Percentiles rank a stretch among this genome's conserved stretches.
phyloP scores from a whole-genome alignment of 2,113 vertebrate genomes.

The Ophthalmolycus amberensis region DNA sequence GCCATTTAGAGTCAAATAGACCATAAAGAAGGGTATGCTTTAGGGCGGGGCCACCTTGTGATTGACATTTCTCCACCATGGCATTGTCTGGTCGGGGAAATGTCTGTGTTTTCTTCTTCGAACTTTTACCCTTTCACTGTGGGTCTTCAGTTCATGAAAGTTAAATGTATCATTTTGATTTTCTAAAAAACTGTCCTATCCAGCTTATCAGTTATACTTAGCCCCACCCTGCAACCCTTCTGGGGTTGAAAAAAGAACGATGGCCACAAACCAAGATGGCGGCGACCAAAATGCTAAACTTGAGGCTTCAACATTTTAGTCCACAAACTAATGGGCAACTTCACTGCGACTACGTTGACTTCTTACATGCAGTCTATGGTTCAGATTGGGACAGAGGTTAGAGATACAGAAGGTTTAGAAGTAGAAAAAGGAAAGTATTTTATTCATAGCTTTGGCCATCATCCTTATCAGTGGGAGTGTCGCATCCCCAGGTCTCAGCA shows the following conservation, averaged over 20 bases:
- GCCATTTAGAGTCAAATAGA: not conserved
- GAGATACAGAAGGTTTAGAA: not conserved
- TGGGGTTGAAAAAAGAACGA: not conserved
- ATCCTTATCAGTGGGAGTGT: not conserved
- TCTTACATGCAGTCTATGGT: not conserved
- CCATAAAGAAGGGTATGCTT: not conserved
- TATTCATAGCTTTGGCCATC: not conserved
- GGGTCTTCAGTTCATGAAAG: not conserved
- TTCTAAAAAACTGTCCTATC: not conserved
- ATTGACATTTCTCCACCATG: not conserved
- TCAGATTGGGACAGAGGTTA: not conserved
- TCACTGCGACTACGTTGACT: not conserved
- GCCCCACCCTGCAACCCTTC: not conserved
- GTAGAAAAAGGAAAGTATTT: not conserved
- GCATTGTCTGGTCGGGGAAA: not conserved
- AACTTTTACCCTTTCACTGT: not conserved
- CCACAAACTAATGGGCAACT: not conserved
- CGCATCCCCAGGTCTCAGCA: not conserved
- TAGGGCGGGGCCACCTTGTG: not conserved
- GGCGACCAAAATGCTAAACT: not conserved
- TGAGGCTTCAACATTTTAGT: not conserved
- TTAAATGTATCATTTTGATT: not conserved
- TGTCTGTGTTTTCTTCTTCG: not conserved
- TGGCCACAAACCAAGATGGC: not conserved
- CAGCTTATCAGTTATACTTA: not conserved